Evolutionary conservation across 1,140 invertebrate species (phyloP).

Genomic region (Pseudomyrmex sp.): DNA sequence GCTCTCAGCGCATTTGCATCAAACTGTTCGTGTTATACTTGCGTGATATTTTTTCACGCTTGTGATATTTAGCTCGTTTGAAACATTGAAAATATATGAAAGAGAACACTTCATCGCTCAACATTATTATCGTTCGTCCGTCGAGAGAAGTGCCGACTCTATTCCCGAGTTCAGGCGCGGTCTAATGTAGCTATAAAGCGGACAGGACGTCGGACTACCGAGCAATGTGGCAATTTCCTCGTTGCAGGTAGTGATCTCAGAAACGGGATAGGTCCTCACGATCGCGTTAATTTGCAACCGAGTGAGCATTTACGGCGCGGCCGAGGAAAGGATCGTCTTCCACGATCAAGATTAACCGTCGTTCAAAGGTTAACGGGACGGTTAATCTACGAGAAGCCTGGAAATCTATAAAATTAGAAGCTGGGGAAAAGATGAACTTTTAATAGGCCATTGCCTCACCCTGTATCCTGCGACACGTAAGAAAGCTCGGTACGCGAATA

Average conservation of each 20-base stretch:
- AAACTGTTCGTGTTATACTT: conserved; percentile 5
- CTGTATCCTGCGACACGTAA: neutral
- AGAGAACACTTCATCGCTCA: neutral
- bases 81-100: no score
- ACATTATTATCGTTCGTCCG: neutral
- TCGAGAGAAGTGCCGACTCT: conserved; percentile 7
- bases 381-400: conserved; percentile 14
- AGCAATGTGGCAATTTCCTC: conserved; percentile 52
- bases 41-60: neutral
- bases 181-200: conserved; percentile 48
- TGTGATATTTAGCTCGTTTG: no score
- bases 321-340: conserved; percentile 16
- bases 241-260: conserved; percentile 45
- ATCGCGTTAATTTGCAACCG: conserved; percentile 48
- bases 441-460: conserved; percentile 15
- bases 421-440: neutral
- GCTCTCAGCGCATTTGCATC: neutral
- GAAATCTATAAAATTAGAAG: conserved; percentile 17
- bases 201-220: conserved; percentile 42
- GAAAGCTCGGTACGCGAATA: neutral
- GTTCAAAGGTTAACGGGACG: conserved; percentile 52
- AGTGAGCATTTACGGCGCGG: conserved; percentile 5
- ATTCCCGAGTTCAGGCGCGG: conserved; percentile 13
- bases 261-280: conserved; percentile 36
- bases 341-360: conserved; percentile 32